Conservation (phyloP, 2,113 vertebrate species). For the Condylura cristata region DNA sequence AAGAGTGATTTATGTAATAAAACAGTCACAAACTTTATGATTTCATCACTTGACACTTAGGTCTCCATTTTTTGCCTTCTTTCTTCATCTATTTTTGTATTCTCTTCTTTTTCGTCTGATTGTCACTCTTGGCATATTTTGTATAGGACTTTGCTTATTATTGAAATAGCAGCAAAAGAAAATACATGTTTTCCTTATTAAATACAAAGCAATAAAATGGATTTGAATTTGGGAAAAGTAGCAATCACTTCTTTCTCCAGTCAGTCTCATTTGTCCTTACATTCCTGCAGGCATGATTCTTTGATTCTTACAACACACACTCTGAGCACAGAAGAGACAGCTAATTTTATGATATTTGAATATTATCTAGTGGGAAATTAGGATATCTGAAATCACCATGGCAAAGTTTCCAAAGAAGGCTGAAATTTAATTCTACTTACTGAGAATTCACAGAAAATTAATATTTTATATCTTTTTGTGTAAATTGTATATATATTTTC, state of each 20-base stretch:
- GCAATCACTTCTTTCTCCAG: neutral
- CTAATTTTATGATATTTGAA: neutral
- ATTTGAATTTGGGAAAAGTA: neutral
- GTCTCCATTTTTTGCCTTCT: neutral
- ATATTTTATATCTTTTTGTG: neutral
- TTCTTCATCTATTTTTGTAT: neutral
- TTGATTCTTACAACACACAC: neutral
- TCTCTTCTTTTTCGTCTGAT: neutral
- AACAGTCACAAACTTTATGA: neutral
- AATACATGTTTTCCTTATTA: neutral
- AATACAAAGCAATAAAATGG: neutral
- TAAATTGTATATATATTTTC: neutral
- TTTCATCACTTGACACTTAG: neutral
- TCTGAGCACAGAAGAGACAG: neutral
- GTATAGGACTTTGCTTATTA: neutral
- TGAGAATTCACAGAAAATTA: neutral
- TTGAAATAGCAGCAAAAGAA: neutral
- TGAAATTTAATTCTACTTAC: neutral
- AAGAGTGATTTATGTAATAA: neutral
- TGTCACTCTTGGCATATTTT: neutral
- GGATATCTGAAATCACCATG: neutral
- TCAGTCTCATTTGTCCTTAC: neutral
- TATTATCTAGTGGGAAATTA: neutral
- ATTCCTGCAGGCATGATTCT: neutral
- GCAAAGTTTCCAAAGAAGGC: neutral